Percentiles rank a stretch among this genome's conserved stretches.
Conservation (phyloP, 2,797 vertebrate species). For the Hafferia zeledoni region DNA sequence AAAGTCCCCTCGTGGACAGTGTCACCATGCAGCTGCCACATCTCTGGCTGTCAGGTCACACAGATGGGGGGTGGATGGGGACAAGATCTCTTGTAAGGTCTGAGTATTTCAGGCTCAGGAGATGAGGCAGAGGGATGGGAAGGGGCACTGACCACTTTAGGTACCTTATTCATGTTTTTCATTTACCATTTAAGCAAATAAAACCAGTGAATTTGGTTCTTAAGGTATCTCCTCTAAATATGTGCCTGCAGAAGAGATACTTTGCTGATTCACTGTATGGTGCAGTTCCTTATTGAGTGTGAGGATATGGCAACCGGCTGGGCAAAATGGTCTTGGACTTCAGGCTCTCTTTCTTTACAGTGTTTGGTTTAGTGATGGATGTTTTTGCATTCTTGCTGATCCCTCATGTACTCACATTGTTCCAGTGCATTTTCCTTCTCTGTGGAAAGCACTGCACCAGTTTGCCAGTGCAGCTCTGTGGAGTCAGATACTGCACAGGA, state of each 20-base stretch:
- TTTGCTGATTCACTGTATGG: not conserved
- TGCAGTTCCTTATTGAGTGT: not conserved
- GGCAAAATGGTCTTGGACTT: not conserved
- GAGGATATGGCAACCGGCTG: not conserved
- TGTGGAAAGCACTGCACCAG: not conserved
- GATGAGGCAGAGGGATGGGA: not conserved
- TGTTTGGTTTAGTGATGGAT: not conserved
- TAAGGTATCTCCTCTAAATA: not conserved
- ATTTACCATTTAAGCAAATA: not conserved
- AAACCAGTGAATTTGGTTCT: not conserved
- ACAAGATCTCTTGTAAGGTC: not conserved
- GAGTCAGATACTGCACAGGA: not conserved
- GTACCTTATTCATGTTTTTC: not conserved
- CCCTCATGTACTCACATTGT: not conserved
- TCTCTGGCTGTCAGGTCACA: not conserved
- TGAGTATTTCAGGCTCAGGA: not conserved
- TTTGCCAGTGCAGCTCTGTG: not conserved
- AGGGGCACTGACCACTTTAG: not conserved
- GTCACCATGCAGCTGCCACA: not conserved
- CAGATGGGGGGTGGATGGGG: rapidly evolving
- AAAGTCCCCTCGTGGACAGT: not conserved
- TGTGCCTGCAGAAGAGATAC: not conserved
- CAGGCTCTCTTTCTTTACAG: not conserved
- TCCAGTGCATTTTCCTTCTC: not conserved
- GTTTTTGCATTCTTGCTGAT: not conserved